Evolutionary conservation across 2,113 vertebrate species (phyloP), one percentile per base, ranked within the genome.

Genomic region (Caretta caretta): DNA sequence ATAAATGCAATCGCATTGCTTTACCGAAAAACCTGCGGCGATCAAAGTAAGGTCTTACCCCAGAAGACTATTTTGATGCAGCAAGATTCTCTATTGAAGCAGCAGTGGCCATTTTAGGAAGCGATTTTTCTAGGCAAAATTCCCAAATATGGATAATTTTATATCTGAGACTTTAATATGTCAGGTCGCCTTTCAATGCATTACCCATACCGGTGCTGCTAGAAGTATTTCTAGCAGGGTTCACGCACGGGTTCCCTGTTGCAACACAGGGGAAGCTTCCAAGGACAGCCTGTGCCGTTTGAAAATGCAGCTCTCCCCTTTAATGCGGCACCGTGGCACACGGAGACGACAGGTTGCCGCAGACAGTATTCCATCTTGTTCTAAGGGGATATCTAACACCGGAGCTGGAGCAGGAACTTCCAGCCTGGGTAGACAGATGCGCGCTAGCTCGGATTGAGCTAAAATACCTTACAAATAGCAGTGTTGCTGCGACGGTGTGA

Each of bases 1-100:
- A 97, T 96, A 97, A 97, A 93, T 20, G 86, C 94, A 88, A 83
- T 92, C 82, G 89, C 96, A 69, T 75, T 80, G 96, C 97, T 94
- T 92, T 91, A 79, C 81, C 92, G 90, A 86, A 95, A 85, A 95
- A 93, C 96, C 82, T 95, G 91, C 92, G 92, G 88, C 0, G 8
- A 92, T 90, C 92, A 95, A 97, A 79, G 53, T 65, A 88, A 96
- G 90, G 87, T 50, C 69, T 31, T 1, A 51, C 59, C 80, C 69
- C 0, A 2, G 69, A 35, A 83, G 80, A 86, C 57, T 56, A 48
- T 87, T 93, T 85, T 93, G 89, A 57, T 59, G 59, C 51, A 83
- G 90, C 10, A 84, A 78, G 83, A 84, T 85, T 96, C 20, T 48
- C 92, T 91, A 82, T 90, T 65, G 81, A 94, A 82, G 91, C 76